Conservation (phyloP, 1,140 invertebrate species). For the Nixonia krombeini region DNA sequence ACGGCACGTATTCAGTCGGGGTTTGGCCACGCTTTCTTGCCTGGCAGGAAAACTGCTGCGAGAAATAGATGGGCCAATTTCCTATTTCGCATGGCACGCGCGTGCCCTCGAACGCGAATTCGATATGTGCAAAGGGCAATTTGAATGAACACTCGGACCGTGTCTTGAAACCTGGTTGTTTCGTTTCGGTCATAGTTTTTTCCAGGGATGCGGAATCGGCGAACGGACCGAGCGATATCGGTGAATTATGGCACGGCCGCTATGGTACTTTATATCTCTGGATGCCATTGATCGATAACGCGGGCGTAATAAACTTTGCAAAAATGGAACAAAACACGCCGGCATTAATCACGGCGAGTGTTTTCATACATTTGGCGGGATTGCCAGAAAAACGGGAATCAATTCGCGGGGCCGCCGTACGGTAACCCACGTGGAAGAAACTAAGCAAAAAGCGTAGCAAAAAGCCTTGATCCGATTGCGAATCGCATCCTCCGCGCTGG, state of each 20-base stretch:
- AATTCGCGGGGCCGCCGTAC: background rate
- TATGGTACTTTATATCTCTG: conserved; percentile 18
- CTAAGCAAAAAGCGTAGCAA: background rate
- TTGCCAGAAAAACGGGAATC: conserved; percentile 9
- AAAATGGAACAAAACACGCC: conserved; percentile 10
- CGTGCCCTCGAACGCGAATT: too few species aligned
- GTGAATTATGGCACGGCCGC: conserved; percentile 14
- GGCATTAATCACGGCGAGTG: conserved; percentile 10
- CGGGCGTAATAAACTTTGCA: conserved; percentile 14
- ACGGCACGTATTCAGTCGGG: too few species aligned
- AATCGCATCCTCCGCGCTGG: background rate
- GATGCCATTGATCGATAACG: conserved; percentile 26
- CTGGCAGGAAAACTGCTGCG: too few species aligned
- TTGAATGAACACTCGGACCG: too few species aligned
- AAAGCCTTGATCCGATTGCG: background rate
- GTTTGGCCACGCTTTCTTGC: too few species aligned
- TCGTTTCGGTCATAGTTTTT: too few species aligned
- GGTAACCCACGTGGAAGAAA: conserved; percentile 3
- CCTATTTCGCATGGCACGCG: too few species aligned
- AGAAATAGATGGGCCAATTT: too few species aligned
- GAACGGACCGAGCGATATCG: too few species aligned
- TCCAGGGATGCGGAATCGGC: too few species aligned
- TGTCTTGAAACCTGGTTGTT: too few species aligned
- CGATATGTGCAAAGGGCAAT: too few species aligned
- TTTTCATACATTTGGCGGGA: conserved; percentile 8